These are phyloP conservation scores for Mactromeris polynyma DNA, from an alignment of 2,888 invertebrate species.

Conservation along the genomic window DNA sequence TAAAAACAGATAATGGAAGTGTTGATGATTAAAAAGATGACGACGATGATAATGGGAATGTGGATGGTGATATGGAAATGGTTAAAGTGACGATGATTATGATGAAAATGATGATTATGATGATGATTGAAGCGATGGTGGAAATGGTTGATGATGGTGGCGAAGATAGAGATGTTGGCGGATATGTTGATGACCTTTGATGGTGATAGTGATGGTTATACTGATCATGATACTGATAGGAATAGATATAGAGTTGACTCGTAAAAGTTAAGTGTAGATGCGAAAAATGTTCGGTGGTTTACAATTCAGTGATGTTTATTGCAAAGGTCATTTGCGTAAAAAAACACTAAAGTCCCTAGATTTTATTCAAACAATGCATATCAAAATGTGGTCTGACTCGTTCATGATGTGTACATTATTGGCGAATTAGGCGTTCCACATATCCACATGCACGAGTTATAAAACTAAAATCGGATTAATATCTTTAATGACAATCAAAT, in stretches of 20 bases:
- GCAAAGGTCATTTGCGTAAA: no score
- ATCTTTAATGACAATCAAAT: conserved; percentile 26
- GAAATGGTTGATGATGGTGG: neutral
- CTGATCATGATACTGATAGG: neutral
- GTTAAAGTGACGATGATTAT: neutral
- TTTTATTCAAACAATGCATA: neutral
- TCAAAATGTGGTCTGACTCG: neutral
- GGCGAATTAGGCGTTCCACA: neutral
- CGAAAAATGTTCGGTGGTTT: no score
- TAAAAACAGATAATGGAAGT: no score
- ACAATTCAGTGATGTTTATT: no score
- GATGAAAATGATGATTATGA: neutral
- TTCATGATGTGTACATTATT: neutral
- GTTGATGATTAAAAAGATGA: no score
- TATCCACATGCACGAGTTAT: neutral
- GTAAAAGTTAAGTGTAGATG: no score
- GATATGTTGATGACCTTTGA: neutral
- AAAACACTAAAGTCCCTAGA: no score
- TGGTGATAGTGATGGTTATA: neutral
- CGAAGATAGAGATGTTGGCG: neutral
- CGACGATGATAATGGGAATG: neutral
- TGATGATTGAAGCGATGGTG: neutral
- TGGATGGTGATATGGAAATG: neutral
- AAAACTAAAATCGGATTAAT: conserved; percentile 15
- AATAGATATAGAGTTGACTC: no score